Percentiles rank a stretch among this genome's conserved stretches.
Conservation (phyloP, 2,888 invertebrate species). For the Troides aeacus region DNA sequence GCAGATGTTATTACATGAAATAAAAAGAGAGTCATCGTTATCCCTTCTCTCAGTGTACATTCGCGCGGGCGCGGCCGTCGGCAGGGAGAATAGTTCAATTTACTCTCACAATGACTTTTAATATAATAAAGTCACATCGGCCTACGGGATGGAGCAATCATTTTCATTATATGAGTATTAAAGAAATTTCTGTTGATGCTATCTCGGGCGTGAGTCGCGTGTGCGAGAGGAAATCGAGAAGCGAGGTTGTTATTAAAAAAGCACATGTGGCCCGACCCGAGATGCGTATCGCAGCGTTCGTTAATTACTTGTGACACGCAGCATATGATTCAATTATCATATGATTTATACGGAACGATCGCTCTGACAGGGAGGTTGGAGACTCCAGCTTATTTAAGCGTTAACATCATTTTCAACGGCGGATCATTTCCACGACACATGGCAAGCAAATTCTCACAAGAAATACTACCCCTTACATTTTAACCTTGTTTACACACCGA, state of each 20-base stretch:
- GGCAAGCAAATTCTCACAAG: conserved; percentile 64
- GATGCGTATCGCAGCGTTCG: conserved; percentile 77
- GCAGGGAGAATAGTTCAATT: conserved; percentile 62
- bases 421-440: conserved; percentile 68
- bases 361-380: conserved; percentile 52
- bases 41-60: conserved; percentile 50
- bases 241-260: conserved; percentile 76
- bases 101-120: conserved; percentile 72
- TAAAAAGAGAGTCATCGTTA: conserved; percentile 43
- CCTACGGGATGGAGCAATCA: conserved; percentile 61
- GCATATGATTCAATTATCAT: conserved; percentile 80
- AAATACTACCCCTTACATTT: conserved; percentile 51
- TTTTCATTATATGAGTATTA: conserved; percentile 68
- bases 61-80: conserved; percentile 53
- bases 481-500: conserved; percentile 55
- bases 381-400: conserved; percentile 64
- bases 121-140: conserved; percentile 69
- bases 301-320: conserved; percentile 79
- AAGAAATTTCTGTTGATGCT: conserved; percentile 74
- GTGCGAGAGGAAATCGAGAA: conserved; percentile 67
- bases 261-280: conserved; percentile 72
- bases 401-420: conserved; percentile 67
- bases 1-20: conserved; percentile 38
- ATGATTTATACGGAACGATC: conserved; percentile 73
- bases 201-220: conserved; percentile 72